phyloP scores from a whole-genome alignment of 2,797 vertebrate genomes.

The Rhynchotus rufescens region DNA sequence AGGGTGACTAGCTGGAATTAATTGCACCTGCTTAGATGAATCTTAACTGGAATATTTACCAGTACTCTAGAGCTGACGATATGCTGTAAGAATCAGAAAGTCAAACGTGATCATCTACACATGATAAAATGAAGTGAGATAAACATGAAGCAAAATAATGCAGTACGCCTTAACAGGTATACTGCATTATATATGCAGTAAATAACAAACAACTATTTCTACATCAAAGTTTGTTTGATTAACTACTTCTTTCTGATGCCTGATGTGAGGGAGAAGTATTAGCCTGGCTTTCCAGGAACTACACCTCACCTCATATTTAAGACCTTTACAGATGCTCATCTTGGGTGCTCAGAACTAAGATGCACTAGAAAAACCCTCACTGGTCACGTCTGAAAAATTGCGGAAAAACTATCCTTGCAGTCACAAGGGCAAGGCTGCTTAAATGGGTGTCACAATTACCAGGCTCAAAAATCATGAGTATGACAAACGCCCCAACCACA shows the following conservation, averaged over 20 bases:
- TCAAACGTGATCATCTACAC: not conserved
- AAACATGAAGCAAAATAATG: not conserved
- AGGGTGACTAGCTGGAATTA: not conserved
- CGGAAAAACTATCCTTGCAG: not conserved
- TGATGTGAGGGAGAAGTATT: rapidly evolving
- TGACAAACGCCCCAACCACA: not conserved
- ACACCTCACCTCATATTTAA: not conserved
- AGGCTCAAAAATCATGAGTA: not conserved
- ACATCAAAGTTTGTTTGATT: not conserved
- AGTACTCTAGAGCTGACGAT: not conserved
- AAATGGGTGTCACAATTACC: not conserved
- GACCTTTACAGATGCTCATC: not conserved
- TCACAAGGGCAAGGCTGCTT: not conserved
- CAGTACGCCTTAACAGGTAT: no score
- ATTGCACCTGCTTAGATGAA: not conserved
- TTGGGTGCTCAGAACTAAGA: not conserved
- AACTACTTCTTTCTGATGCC: not conserved
- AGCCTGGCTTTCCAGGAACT: not conserved
- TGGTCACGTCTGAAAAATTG: not conserved
- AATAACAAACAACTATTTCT: not conserved
- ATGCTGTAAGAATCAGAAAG: not conserved
- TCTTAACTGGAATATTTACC: not conserved
- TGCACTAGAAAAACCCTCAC: not conserved
- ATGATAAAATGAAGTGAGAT: not conserved
- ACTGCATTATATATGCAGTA: not conserved